Conservation (phyloP, 1,140 invertebrate species). For the Sesamia nonagrioides region DNA sequence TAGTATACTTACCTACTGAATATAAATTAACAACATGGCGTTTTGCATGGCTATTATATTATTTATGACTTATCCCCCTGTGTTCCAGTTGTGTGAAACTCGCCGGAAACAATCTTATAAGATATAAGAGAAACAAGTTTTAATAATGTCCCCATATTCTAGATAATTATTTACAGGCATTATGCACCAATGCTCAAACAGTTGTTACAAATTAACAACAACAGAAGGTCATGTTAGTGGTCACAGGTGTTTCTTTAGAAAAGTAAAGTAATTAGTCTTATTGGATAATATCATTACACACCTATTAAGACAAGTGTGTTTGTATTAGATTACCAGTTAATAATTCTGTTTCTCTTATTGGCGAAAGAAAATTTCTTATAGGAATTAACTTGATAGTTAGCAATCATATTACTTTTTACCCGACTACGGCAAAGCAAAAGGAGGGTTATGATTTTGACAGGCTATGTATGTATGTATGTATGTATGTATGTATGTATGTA, state of each 20-base stretch:
- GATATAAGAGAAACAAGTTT: not conserved
- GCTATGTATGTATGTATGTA: no score
- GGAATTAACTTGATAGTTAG: not conserved
- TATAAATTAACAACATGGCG: no score
- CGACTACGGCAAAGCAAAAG: no score
- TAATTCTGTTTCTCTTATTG: not conserved
- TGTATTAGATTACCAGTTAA: slow-evolving; percentile 14
- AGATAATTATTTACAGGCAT: slow-evolving; percentile 1
- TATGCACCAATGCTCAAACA: slow-evolving; percentile 47
- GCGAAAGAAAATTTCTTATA: not conserved
- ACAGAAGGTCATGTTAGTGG: slow-evolving; percentile 57
- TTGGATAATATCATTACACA: slow-evolving; percentile 53
- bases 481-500: no score
- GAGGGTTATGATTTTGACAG: no score
- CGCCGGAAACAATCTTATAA: not conserved
- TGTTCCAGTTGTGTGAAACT: no score
- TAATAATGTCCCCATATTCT: not conserved
- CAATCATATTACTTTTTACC: no score
- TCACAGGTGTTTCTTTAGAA: slow-evolving; percentile 60
- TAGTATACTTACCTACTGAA: no score
- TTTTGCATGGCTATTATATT: no score
- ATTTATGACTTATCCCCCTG: no score
- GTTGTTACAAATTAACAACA: slow-evolving; percentile 56
- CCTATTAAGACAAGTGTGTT: slow-evolving; percentile 51
- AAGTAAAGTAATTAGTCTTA: slow-evolving; percentile 54